These are phyloP conservation scores for Ryuthela nishihirai DNA, from an alignment of 2,888 invertebrate genomes.

Conservation along the genomic window DNA sequence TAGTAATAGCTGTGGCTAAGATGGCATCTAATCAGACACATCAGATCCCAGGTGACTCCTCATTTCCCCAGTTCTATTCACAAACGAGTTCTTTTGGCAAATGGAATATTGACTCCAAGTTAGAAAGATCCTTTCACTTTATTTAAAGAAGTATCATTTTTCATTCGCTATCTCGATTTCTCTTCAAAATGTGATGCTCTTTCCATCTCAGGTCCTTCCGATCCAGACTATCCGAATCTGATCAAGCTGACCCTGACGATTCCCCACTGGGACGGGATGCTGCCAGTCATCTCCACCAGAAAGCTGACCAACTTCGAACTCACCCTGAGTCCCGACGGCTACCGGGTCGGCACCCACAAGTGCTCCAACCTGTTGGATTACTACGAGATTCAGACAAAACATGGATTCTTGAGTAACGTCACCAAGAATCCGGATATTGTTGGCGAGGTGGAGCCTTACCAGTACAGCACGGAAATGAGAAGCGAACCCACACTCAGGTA, in stretches of 20 bases:
- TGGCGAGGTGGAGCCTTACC: constrained; percentile 48
- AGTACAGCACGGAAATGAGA: constrained; percentile 45
- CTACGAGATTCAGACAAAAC: constrained; percentile 44
- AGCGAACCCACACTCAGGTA: constrained; percentile 39
- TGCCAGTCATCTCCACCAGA: constrained; percentile 50
- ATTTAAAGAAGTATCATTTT: too few relatives aligned
- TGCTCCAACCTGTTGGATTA: constrained; percentile 51
- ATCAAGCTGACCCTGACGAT: constrained; percentile 48
- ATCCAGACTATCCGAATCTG: constrained; percentile 47
- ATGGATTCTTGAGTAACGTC: constrained; percentile 47
- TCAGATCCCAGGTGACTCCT: too few relatives aligned
- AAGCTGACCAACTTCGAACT: constrained; percentile 50
- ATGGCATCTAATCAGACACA: too few relatives aligned
- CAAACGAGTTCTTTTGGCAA: too few relatives aligned
- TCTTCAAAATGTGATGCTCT: background rate
- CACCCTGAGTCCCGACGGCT: constrained; percentile 48
- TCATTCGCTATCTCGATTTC: too few relatives aligned
- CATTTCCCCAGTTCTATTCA: too few relatives aligned
- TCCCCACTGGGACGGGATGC: constrained; percentile 51
- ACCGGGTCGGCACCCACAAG: constrained; percentile 48
- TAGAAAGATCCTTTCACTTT: too few relatives aligned
- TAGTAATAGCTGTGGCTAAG: too few relatives aligned
- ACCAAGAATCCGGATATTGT: constrained; percentile 45
- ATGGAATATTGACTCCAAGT: too few relatives aligned
- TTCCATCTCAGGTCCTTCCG: constrained; percentile 45